These are phyloP conservation scores for Drosophila fuyamai DNA, from an alignment of 1,140 invertebrate species.

Conservation along the genomic window DNA sequence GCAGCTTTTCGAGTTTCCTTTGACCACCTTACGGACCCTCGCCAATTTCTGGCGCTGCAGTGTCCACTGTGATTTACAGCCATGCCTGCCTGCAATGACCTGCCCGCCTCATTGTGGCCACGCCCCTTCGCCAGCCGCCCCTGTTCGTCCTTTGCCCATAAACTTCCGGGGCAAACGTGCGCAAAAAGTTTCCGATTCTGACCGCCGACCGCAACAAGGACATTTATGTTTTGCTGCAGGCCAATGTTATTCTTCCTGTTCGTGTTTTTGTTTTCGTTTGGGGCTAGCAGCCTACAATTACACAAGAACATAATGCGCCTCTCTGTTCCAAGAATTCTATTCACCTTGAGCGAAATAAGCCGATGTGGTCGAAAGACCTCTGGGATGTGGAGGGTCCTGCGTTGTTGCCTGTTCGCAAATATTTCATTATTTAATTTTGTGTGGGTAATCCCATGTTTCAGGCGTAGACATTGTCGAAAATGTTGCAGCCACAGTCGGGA, in stretches of 20 bases:
- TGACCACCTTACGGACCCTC: constrained; percentile 37
- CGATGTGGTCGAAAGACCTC: constrained; percentile 1
- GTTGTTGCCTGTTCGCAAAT: constrained; percentile 40
- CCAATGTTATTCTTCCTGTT: constrained; percentile 49
- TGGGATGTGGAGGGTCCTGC: not conserved
- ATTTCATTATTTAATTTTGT: constrained; percentile 66
- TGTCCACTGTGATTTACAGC: constrained; percentile 63
- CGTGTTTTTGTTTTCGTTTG: constrained; percentile 26
- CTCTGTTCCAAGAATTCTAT: constrained; percentile 57
- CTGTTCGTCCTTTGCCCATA: not conserved
- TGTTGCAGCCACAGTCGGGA: constrained; percentile 12
- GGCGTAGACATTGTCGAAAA: constrained; percentile 22
- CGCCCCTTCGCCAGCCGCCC: not conserved
- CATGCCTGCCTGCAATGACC: constrained; percentile 65
- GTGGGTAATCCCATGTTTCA: constrained; percentile 16
- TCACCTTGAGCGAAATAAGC: constrained; percentile 38
- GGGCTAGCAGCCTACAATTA: constrained; percentile 56
- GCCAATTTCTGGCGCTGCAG: constrained; percentile 54
- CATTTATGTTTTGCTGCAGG: constrained; percentile 75
- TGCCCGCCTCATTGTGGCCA: constrained; percentile 29
- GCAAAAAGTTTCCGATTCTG: constrained; percentile 69
- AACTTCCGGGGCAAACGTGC: constrained; percentile 47
- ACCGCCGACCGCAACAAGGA: constrained; percentile 72
- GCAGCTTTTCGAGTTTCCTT: constrained; percentile 32
- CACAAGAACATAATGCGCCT: constrained; percentile 63